phyloP scores from a whole-genome alignment of 2,888 invertebrate genomes.

The Tenthredo livida region DNA sequence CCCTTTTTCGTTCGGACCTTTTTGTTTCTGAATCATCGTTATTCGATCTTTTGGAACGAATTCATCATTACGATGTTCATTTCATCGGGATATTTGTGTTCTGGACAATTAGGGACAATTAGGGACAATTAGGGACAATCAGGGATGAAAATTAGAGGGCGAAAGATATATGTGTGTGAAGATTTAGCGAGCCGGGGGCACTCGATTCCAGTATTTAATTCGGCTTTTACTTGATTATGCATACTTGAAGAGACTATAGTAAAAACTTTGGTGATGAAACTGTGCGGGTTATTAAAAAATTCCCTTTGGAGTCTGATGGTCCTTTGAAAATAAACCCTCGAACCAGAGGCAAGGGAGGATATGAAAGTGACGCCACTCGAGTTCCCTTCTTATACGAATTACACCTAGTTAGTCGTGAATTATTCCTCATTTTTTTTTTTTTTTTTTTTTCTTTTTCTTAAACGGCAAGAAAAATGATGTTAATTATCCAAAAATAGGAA shows the following conservation, averaged over 20 bases:
- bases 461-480: neutral
- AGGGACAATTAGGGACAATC: too few relatives aligned
- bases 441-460: neutral
- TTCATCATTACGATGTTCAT: too few relatives aligned
- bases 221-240: neutral
- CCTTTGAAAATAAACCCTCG: neutral
- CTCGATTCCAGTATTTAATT: neutral
- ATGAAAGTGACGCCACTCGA: neutral
- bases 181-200: neutral
- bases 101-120: too few relatives aligned
- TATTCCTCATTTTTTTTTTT: neutral
- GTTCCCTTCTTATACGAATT: neutral
- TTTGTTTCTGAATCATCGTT: too few relatives aligned
- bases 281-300: neutral
- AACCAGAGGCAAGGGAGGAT: neutral
- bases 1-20: too few relatives aligned
- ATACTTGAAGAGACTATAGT: neutral
- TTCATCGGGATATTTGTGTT: too few relatives aligned
- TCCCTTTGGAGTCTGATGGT: neutral
- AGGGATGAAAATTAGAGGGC: too few relatives aligned
- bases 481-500: neutral
- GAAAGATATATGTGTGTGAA: too few relatives aligned
- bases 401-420: neutral
- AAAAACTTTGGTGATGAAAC: neutral
- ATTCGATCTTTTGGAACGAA: too few relatives aligned